Percentiles rank a stretch among this genome's conserved stretches.
These are phyloP conservation scores for Oryzias celebensis DNA, from an alignment of 2,113 vertebrate species.

Conservation along the genomic window DNA sequence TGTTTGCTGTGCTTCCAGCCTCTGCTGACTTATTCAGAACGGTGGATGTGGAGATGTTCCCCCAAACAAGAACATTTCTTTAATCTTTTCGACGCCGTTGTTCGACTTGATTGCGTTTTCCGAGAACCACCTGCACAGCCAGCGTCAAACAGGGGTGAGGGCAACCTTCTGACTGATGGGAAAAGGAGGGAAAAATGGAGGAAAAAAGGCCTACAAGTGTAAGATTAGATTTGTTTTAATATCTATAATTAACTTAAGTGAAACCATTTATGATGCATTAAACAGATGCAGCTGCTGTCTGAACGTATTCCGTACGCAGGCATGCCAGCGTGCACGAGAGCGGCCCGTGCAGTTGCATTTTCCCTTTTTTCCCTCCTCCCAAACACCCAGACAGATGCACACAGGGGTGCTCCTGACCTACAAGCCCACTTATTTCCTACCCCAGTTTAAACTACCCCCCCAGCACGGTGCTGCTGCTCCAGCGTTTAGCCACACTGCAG, in stretches of 20 bases:
- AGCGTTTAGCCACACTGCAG: slow-evolving; percentile 30
- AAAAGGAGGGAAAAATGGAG: too few species aligned
- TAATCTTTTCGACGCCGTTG: slow-evolving; percentile 26
- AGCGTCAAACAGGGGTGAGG: background rate
- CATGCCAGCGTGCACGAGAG: too few species aligned
- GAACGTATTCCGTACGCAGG: too few species aligned
- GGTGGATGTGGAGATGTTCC: slow-evolving; percentile 18
- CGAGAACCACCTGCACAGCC: slow-evolving; percentile 3
- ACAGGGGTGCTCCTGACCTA: slow-evolving; percentile 64
- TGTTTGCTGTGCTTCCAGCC: slow-evolving; percentile 62
- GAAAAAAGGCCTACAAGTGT: too few species aligned
- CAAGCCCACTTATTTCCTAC: slow-evolving; percentile 67
- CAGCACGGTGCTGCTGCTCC: slow-evolving; percentile 27
- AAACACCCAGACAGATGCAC: slow-evolving; percentile 24
- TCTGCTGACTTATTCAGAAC: slow-evolving; percentile 37
- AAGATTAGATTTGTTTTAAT: too few species aligned
- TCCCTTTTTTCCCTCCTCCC: background rate
- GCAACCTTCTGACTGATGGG: too few species aligned
- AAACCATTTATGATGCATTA: too few species aligned
- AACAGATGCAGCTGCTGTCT: too few species aligned
- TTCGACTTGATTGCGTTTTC: slow-evolving; percentile 26
- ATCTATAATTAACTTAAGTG: too few species aligned
- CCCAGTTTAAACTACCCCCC: slow-evolving; percentile 42
- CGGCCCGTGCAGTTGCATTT: background rate
- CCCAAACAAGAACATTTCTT: slow-evolving; percentile 13